Base-by-base conservation (phyloP, 2,113 vertebrate species). In the Ceuthmochares aereus region DNA sequence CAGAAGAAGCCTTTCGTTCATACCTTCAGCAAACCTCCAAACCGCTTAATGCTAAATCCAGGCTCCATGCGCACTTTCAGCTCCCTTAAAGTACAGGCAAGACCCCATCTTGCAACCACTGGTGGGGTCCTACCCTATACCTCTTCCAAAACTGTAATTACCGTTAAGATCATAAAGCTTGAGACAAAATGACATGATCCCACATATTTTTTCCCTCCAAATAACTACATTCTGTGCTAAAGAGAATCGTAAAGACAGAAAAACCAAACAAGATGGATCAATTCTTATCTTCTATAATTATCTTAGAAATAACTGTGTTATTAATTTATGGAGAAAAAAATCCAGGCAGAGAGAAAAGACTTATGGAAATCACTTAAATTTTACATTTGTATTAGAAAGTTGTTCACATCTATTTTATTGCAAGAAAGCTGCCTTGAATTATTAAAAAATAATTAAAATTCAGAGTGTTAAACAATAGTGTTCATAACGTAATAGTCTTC, bases 371-470 rank as follows among this genome's bases (percentile, higher is more conserved):
- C 6, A 80, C 29, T 75, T 84, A 43, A 18, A 9, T 32, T 78
- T 84, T 37, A 54, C 27, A 18, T 37, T 47, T 34, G 43, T 89
- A 62, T 90, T 81, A 90, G 64, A 89, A 96, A 93, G 60, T 90
- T 66, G 40, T 84, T 90, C 69, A 72, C 68, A 51, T 62, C 45
- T 52, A 40, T 81, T 95, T 96, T 96, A 96, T 94, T 96, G 90
- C 86, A 84, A 94, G 73, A 92, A 92, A 78, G 63, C 60, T 51
- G 64, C 54, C 62, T 52, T 67, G 84, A 84, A 42, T 96, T 89
- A 87, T 45, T 89, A 56, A 87, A 83, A 94, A 89, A 40, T 29
- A 80, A 84, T 89, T 64, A 16, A 92, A 84, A 84, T 49, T 68
- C 90, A 67, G 73, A 51, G 32, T 54, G 29, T 63, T 77, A 88